phyloP scores from a whole-genome alignment of 2,113 vertebrate genomes.

The Hippopotamus amphibius region DNA sequence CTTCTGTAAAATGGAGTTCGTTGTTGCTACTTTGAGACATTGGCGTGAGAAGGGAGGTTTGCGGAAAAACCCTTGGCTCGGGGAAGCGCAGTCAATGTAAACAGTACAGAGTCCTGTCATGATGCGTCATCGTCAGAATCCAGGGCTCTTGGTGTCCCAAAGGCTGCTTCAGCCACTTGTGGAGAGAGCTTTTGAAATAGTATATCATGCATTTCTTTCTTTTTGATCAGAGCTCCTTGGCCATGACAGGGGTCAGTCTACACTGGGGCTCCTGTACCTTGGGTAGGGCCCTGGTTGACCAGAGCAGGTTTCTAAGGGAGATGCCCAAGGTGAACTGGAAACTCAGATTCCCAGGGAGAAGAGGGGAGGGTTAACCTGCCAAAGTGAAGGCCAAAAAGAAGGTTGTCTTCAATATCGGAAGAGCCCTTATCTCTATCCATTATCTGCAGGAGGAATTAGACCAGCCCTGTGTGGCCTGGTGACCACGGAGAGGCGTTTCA shows the following conservation, averaged over 20 bases:
- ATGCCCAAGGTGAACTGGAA: not conserved
- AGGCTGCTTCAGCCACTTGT: not conserved
- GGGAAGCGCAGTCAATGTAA: not conserved
- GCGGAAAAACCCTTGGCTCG: not conserved
- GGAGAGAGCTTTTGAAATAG: not conserved
- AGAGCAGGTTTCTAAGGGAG: not conserved
- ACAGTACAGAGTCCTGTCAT: not conserved
- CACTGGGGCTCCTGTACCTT: not conserved
- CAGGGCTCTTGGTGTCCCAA: not conserved
- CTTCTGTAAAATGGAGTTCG: not conserved
- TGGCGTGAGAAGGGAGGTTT: not conserved
- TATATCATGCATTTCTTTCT: not conserved
- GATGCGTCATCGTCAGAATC: not conserved
- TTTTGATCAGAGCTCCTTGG: not conserved
- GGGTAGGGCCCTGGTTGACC: not conserved
- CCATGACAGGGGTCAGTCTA: not conserved
- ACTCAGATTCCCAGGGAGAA: not conserved
- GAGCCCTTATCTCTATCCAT: not conserved
- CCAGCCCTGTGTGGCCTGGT: not conserved
- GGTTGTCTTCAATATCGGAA: not conserved
- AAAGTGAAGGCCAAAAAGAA: not conserved
- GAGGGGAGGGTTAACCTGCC: not conserved
- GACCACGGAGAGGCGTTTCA: not conserved
- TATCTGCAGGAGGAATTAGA: not conserved
- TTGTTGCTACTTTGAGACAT: not conserved